Percentiles rank a stretch among this genome's conserved stretches.
phyloP scores from a whole-genome alignment of 2,888 invertebrate genomes.

The Brachypterus glaber region DNA sequence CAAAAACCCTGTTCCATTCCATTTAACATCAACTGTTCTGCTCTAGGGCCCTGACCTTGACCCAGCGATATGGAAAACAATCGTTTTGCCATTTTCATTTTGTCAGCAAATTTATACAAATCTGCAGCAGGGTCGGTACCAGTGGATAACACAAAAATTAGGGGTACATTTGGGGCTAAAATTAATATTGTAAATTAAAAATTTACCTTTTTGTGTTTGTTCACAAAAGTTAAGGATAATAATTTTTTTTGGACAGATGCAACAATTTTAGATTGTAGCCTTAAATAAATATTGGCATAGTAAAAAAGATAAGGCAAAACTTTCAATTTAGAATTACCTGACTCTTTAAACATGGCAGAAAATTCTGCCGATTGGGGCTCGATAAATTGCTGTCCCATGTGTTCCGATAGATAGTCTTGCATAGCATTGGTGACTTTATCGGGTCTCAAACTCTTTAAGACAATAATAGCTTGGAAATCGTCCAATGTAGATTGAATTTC shows the following conservation, averaged over 20 bases:
- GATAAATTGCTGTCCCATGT: slow-evolving; percentile 70
- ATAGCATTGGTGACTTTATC: slow-evolving; percentile 78
- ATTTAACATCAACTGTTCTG: slow-evolving; percentile 62
- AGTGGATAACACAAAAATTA: slow-evolving; percentile 82
- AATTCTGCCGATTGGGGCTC: slow-evolving; percentile 81
- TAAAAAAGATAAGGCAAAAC: too few species aligned
- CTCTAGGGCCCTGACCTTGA: slow-evolving; percentile 81
- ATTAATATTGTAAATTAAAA: too few species aligned
- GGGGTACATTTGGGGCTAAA: slow-evolving; percentile 64
- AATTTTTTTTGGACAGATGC: too few species aligned
- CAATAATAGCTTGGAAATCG: slow-evolving; percentile 65
- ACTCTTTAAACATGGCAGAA: slow-evolving; percentile 70
- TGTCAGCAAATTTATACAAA: slow-evolving; percentile 74
- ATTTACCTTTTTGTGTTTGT: too few species aligned
- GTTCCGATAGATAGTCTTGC: slow-evolving; percentile 59
- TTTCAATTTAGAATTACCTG: too few species aligned
- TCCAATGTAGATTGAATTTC: slow-evolving; percentile 55
- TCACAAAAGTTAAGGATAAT: too few species aligned
- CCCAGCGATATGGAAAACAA: slow-evolving; percentile 79
- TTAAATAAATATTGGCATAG: too few species aligned
- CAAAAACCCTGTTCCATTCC: slow-evolving; percentile 74
- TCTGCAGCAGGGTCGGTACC: slow-evolving; percentile 85
- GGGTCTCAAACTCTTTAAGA: slow-evolving; percentile 70
- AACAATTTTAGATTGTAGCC: too few species aligned
- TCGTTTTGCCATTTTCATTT: slow-evolving; percentile 62